Evolutionary conservation across 2,888 invertebrate species (phyloP).

Genomic region (Caenorhabditis auriculariae): DNA sequence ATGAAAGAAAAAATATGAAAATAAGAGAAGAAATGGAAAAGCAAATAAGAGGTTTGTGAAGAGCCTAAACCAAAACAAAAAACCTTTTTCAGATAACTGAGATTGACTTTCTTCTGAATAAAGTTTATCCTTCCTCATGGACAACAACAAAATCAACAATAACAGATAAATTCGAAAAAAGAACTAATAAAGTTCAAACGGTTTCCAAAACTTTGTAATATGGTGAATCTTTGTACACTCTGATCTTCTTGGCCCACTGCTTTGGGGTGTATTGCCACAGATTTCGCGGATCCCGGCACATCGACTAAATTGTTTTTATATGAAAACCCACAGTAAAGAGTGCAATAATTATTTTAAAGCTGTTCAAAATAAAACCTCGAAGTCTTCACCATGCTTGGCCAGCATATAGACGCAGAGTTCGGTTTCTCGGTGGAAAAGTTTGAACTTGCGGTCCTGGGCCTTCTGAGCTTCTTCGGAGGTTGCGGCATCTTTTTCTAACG

Average conservation of each 20-base stretch:
- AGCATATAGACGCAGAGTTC: constrained; percentile 55
- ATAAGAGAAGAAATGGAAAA: background rate
- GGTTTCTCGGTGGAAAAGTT: constrained; percentile 44
- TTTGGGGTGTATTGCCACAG: constrained; percentile 57
- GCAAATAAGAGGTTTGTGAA: background rate
- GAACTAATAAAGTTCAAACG: no score
- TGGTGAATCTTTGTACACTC: constrained; percentile 44
- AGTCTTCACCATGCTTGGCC: constrained; percentile 51
- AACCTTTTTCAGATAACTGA: no score
- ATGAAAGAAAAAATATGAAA: background rate
- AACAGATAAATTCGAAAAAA: no score
- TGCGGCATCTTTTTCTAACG: constrained; percentile 33
- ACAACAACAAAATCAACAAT: no score
- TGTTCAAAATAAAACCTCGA: constrained; percentile 29
- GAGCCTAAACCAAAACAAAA: background rate
- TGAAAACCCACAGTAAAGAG: background rate
- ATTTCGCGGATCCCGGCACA: constrained; percentile 55
- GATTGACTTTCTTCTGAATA: no score
- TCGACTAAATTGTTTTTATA: constrained; percentile 43
- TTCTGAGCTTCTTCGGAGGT: constrained; percentile 11
- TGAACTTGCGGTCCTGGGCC: constrained; percentile 27
- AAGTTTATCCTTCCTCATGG: no score
- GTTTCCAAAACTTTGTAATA: no score
- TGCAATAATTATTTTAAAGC: no score
- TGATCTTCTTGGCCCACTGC: constrained; percentile 54